These are phyloP conservation scores for Ailurus styani DNA, from an alignment of 2,113 vertebrate genomes.

Conservation along the genomic window DNA sequence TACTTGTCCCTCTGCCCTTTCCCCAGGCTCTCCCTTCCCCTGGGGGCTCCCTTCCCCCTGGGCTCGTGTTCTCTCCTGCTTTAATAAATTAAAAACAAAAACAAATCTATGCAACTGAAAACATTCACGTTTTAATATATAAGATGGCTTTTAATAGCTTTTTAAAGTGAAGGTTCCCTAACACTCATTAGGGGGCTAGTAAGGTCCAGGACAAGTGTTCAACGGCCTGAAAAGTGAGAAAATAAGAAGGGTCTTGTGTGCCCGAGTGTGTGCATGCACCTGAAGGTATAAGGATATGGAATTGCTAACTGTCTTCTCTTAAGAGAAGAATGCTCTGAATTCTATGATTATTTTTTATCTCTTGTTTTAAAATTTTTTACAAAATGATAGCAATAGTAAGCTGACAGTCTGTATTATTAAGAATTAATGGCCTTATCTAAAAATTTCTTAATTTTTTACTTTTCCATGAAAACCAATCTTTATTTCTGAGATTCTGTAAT, in stretches of 20 bases:
- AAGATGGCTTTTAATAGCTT: neutral
- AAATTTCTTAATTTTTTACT: neutral
- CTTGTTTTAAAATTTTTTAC: neutral
- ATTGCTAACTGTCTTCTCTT: neutral
- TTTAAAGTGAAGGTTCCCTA: neutral
- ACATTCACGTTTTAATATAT: neutral
- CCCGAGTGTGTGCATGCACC: rapidly evolving
- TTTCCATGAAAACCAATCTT: conserved; percentile 17
- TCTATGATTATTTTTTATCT: neutral
- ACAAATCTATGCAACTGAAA: neutral
- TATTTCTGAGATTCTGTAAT: neutral
- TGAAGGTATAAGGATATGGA: rapidly evolving
- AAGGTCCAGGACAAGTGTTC: neutral
- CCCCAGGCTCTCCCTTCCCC: too few relatives aligned
- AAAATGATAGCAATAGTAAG: neutral
- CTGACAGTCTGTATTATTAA: neutral
- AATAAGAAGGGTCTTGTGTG: neutral
- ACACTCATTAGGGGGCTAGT: neutral
- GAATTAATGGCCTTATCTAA: neutral
- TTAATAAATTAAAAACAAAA: neutral
- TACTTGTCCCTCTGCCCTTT: neutral
- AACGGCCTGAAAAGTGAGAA: neutral
- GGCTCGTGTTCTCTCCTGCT: neutral
- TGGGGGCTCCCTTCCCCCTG: neutral
- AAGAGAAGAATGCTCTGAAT: neutral